Evolutionary conservation across 2,888 invertebrate genomes (phyloP), one percentile per base, ranked within the genome.

Genomic region (Latrodectus hesperus): DNA sequence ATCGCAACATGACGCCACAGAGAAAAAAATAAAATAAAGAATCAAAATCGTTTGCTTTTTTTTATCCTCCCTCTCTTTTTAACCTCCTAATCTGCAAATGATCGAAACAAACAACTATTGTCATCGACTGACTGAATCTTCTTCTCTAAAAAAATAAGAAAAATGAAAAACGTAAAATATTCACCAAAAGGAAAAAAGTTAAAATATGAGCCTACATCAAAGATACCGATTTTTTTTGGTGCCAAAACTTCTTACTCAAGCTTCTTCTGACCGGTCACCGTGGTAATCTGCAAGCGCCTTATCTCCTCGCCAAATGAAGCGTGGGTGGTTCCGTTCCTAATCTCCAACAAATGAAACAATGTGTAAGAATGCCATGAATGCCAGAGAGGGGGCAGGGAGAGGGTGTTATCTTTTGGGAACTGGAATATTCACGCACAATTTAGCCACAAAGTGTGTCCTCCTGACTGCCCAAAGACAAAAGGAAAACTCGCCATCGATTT

Each of bases 361-460:
- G 78, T 72, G 73, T 55, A 78, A 78, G 84, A 84, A 84, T 84
- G 78, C 73, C 65, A 52, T 78, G 53, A 72, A 78, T 67, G 84
- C 73, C 49, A 53, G 22, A 22, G n/a, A 16, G 60, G 60, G 60
- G 60, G n/a, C 6, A 60, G 60, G 60, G 22, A 60, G 60, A 0
- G 52, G 53, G 79, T 68, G 84, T 84, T 84, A 77, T 77, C 77
- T 77, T 84, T 67, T 71, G n/a, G 4, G 68, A 79, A 53, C 68
- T 60, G 55, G 84, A 85, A 76, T 76, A 76, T 80, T 80, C 72
- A 86, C 86, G 80, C 76, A 71, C 80, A 86, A 86, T 86, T 86
- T 86, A 86, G 80, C 71, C 55, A 53, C 80, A 86, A 86, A 86
- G 86, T 86, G 86, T 80, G 76, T 80, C 80, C 67, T 51, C 67